phyloP scores from a whole-genome alignment of 2,113 vertebrate genomes.

The Marcusenius ussheri region DNA sequence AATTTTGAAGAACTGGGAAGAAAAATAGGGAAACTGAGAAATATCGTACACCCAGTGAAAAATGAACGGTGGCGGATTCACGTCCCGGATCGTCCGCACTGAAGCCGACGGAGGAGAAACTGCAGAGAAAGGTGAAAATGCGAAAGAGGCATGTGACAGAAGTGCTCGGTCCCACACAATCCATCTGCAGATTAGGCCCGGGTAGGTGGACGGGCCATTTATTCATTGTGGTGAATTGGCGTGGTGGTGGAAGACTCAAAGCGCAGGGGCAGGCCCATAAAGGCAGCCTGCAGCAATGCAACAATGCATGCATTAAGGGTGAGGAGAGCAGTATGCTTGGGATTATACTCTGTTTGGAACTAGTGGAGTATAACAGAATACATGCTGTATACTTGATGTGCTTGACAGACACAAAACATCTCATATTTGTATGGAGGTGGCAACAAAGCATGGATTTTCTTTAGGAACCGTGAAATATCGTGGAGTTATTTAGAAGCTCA shows the following conservation, averaged over 20 bases:
- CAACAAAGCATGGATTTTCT: not conserved
- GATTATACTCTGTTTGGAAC: not conserved
- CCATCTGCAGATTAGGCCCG: not conserved
- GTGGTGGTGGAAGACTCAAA: not conserved
- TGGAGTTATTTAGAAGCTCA: not conserved
- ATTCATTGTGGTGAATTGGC: not conserved
- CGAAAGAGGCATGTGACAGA: not conserved
- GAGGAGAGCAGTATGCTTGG: not conserved
- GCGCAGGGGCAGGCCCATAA: not conserved
- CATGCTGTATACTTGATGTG: not conserved
- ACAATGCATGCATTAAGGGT: not conserved
- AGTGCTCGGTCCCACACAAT: not conserved
- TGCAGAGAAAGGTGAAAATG: not conserved
- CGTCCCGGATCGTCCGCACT: not conserved
- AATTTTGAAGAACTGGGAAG: not conserved
- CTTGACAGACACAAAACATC: not conserved
- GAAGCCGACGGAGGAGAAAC: not conserved
- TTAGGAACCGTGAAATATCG: not conserved
- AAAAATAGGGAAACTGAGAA: not conserved
- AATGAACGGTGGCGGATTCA: not conserved
- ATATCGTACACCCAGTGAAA: not conserved
- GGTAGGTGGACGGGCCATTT: not conserved
- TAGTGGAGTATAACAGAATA: slow-evolving; percentile 2
- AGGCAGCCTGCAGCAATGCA: not conserved
- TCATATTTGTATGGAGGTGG: not conserved